phyloP scores from a whole-genome alignment of 2,797 vertebrate genomes.

The Cichlasoma orientale region DNA sequence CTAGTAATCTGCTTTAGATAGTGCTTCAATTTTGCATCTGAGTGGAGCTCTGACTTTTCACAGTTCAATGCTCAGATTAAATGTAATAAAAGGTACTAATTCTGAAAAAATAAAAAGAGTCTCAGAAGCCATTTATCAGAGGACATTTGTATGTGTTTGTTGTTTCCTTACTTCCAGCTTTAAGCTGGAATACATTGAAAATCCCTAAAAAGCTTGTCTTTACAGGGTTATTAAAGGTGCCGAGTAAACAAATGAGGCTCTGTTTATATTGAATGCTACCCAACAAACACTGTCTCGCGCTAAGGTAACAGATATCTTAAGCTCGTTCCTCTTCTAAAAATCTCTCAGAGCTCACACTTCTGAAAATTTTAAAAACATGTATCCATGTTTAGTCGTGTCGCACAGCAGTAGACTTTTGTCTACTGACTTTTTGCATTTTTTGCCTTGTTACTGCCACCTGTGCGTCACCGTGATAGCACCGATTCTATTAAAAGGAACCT shows the following conservation, averaged over 20 bases:
- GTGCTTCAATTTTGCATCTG: not conserved
- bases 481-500: not conserved
- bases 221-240: conserved; percentile 21
- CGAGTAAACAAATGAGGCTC: conserved; percentile 10
- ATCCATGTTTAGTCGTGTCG: not conserved
- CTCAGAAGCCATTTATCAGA: not conserved
- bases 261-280: conserved; percentile 2
- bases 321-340: not conserved
- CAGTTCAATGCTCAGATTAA: not conserved
- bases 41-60: not conserved
- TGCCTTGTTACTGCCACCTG: not conserved
- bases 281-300: not conserved
- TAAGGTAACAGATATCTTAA: not conserved
- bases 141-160: not conserved
- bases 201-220: not conserved
- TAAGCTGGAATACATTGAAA: not conserved
- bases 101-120: not conserved
- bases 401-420: not conserved
- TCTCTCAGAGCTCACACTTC: not conserved
- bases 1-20: conserved; percentile 1
- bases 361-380: not conserved
- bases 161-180: not conserved
- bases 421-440: not conserved
- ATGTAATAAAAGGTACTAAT: not conserved
- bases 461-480: not conserved